Evolutionary conservation across 2,113 vertebrate genomes (phyloP), one percentile per base, ranked within the genome.

Genomic region (Shinisaurus crocodilurus): DNA sequence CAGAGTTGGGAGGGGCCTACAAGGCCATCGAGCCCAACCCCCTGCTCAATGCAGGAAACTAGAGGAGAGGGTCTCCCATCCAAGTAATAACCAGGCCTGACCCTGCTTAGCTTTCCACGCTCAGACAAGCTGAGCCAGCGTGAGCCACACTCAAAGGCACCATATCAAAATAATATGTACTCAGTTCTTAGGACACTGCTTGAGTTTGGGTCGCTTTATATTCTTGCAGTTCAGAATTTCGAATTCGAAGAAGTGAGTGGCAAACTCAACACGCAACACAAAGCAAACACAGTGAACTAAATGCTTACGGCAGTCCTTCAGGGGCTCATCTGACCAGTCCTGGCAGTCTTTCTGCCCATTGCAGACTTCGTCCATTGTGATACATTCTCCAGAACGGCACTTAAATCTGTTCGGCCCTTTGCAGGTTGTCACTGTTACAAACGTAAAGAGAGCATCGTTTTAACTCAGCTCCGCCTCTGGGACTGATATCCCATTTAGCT

Each of bases 321-420:
- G 63, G 48, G 98, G 98, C 92, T 99, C 98, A 7, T 99, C 98
- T 0, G 98, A 98, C 98, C 98, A 99, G 92, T 99, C 98, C 74
- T 96, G 96, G 93, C 98, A 99, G 90, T 99, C 98, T 6, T 97
- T 95, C n/a, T 88, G 45, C 0, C 37, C 89, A 96, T 99, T 89
- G 84, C 98, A 99, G 89, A 98, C 98, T 89, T 96, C 98, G 90
- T 98, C 97, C 97, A 97, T 93, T 54, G 94, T 82, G 90, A 99
- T 98, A 69, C 98, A 99, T 86, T 99, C 98, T 1, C 98, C 98
- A 0, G 97, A 98, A 81, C 70, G 96, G 91, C 98, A 99, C 85
- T 96, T 97, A 88, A 98, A 99, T 90, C 94, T 93, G 88, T 94
- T 45, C 0, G 97, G 96, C 0, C 96, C 97, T 0, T 98, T 97